These are phyloP conservation scores for Willowsia nigromaculata DNA, from an alignment of 2,888 invertebrate species.

Conservation along the genomic window DNA sequence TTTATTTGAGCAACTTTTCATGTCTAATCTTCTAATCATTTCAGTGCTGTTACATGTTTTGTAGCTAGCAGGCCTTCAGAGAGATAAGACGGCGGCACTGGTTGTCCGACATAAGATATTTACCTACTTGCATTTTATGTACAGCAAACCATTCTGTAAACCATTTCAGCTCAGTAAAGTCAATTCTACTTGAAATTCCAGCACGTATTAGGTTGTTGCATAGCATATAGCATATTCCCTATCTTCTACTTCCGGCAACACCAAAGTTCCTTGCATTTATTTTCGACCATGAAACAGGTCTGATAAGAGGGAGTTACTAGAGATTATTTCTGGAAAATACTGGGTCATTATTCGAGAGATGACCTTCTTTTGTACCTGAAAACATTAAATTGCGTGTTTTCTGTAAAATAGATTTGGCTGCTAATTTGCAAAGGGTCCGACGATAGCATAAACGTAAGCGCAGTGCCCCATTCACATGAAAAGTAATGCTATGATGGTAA, in stretches of 20 bases:
- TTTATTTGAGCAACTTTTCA: slow-evolving; percentile 11
- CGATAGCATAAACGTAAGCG: too few relatives aligned
- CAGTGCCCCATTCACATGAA: too few relatives aligned
- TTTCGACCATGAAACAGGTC: background rate
- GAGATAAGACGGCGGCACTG: background rate
- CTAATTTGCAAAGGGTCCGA: too few relatives aligned
- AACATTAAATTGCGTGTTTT: background rate
- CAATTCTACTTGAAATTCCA: too few relatives aligned
- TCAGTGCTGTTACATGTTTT: background rate
- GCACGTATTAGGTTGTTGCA: too few relatives aligned
- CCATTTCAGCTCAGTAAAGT: too few relatives aligned
- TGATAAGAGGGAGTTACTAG: background rate
- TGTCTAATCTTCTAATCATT: slow-evolving; percentile 9
- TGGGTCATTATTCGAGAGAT: background rate
- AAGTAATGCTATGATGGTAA: background rate
- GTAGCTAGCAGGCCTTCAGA: background rate
- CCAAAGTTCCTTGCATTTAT: background rate
- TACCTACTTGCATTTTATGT: too few relatives aligned
- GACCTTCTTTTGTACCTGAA: background rate
- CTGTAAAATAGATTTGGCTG: too few relatives aligned
- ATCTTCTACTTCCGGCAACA: background rate
- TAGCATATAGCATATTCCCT: too few relatives aligned
- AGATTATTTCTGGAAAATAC: background rate
- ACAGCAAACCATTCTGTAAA: too few relatives aligned
- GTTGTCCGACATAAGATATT: too few relatives aligned